Evolutionary conservation across 2,888 invertebrate genomes (phyloP), one percentile per base, ranked within the genome.

Genomic region (Volucella inflata): DNA sequence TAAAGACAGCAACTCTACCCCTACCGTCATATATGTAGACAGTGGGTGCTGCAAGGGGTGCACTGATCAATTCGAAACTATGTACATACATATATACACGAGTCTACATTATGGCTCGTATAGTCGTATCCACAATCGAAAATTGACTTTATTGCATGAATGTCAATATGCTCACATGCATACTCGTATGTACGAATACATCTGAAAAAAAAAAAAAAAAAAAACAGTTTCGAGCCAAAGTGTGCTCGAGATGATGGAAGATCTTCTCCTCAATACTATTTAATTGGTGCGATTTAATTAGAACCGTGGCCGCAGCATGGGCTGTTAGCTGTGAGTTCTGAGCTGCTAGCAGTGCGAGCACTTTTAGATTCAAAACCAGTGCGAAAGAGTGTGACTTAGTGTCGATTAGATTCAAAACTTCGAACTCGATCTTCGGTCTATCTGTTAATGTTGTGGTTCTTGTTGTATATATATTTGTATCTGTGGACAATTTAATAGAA

Each of bases 221-320:
- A 30, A 30, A 30, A 30, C 30, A 30, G 46, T 17, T 38, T 36
- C 10, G 30, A 36, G 64, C 51, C 16, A 60, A 21, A 55, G 60
- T 72, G 60, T 67, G 48, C 64, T 59, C 59, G 50, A 17, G 51
- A 59, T 84, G 84, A 80, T 84, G 84, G 84, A 85, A 80, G 84
- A 81, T 85, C 80, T 59, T 81, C 84, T 85, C 84, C 71, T 67
- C 84, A 85, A 85, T 80, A 85, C 84, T 81, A 53, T 85, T 91
- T 91, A 91, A 91, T 91, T 91, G 91, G 91, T 91, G 91, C 91
- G 91, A 91, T 91, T 91, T 91, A 91, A 91, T 91, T 91, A 91
- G 91, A 91, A 89, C 89, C 90, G 88, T 90, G 88, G 88, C 90
- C 88, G 30, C 57, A 38, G 55, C 55, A 44, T 67, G 60, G 55